Evolutionary conservation across 2,888 invertebrate genomes (phyloP), one percentile per base, ranked within the genome.

Genomic region (Eupithecia tripunctaria): DNA sequence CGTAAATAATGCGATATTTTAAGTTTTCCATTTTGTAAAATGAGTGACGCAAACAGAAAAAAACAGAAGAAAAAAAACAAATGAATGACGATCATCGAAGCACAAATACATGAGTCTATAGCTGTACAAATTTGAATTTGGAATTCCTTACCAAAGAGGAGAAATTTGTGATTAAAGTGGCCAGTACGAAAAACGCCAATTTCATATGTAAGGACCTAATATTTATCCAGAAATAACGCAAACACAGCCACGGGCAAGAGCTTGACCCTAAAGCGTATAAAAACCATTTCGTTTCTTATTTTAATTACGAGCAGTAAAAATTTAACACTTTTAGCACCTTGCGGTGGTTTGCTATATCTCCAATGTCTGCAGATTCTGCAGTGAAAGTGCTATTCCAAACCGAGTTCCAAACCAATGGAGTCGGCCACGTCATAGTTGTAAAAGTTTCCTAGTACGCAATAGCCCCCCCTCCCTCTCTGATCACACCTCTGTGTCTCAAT

Each of bases 401-500:
- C 51, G 21, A 47, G 14, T 56, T 56, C 4, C 10, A 21, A 56
- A 25, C 51, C 51, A 10, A 47, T 25, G 51, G 25, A 21, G 25
- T 56, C 12, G 51, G 5, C 25, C 25, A 60, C 29, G 29, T 60
- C 1, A 0, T 18, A 60, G 60, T 29, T 15, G 25, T 29, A 29
- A 29, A 7, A 8, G 18, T 18, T 8, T 60, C 18, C 15, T 29
- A 18, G 2, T 29, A 63, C n/a, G 36, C 21, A 12, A 36, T 32
- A 2, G 38, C 64, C n/a, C 38, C 14, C 38, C 47, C 2, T 6
- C 43, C 72, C 59, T 43, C 70, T 38, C 68, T 63, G 60, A n/a
- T 65, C 71, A 67, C 80, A 81, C 78, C 80, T n/a, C n/a, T 80
- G 81, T 79, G 79, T 74, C 79, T 77, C 85, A 85, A 85, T 84